phyloP scores from a whole-genome alignment of 2,797 vertebrate species.

The Benthosema pterotum region DNA sequence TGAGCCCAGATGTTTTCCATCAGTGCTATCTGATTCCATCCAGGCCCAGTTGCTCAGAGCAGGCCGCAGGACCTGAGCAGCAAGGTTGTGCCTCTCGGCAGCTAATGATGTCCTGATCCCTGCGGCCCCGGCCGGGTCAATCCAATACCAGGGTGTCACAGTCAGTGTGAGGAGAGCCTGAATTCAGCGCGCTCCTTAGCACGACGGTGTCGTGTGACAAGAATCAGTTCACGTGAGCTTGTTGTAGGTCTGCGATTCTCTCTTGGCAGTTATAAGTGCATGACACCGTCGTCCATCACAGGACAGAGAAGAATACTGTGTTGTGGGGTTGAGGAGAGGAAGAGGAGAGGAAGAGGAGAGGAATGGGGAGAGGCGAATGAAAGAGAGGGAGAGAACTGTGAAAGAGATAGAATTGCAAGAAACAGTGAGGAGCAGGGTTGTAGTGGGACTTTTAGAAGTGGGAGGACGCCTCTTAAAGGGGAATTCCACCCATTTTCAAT shows the following conservation, averaged over 20 bases:
- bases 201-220: too few relatives aligned
- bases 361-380: background rate
- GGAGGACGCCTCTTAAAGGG: too few relatives aligned
- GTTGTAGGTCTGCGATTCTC: too few relatives aligned
- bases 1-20: slow-evolving; percentile 57
- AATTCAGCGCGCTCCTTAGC: too few relatives aligned
- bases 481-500: too few relatives aligned
- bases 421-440: too few relatives aligned
- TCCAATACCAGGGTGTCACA: slow-evolving; percentile 66
- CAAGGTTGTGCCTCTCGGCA: slow-evolving; percentile 55
- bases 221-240: too few relatives aligned
- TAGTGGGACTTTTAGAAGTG: too few relatives aligned
- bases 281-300: too few relatives aligned
- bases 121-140: slow-evolving; percentile 67
- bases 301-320: too few relatives aligned
- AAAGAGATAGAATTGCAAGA: slow-evolving; percentile 8
- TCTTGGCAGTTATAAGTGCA: too few relatives aligned
- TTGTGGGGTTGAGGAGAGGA: background rate
- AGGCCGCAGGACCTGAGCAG: slow-evolving; percentile 41
- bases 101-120: slow-evolving; percentile 75
- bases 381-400: slow-evolving; percentile 13
- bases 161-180: slow-evolving; percentile 16
- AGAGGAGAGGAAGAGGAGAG: slow-evolving; percentile 32
- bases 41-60: slow-evolving; percentile 41
- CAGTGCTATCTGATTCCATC: slow-evolving; percentile 56